Evolutionary conservation across 92 coral and sea anemone genomes (phyloP), one percentile per base, ranked within the genome.

Genomic region (Epizoanthus ramosus): DNA sequence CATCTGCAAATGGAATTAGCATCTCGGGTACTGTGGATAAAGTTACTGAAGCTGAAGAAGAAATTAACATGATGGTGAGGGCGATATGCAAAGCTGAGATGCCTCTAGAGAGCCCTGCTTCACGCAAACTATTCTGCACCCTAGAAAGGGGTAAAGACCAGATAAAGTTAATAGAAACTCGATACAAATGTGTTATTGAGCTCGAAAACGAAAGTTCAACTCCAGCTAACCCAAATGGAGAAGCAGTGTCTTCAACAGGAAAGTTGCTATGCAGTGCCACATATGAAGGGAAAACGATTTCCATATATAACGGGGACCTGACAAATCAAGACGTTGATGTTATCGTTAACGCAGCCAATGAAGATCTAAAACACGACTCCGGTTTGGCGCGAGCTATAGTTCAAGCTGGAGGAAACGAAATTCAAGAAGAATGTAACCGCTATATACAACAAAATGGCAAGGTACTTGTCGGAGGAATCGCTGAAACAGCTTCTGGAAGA

Each of bases 291-390:
- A 86, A 89, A 73, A 92, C 21, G 14, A 73, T 92, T 50, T 17
- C 66, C 6, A 86, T 68, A 0, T 71, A 69, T n/a, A 37, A 85
- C 17, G 85, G 25, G 5, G 88, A 88, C 71, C 82, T 93, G 47
- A 86, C 89, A 22, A 71, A 88, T 57, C 88, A 89, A 18, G 63
- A 37, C 16, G 91, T 80, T 23, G 94, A 93, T 23, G 94, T 88
- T 8, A 93, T 93, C 39, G 92, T 93, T 8, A 93, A 88, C 37
- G 92, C 92, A 61, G 92, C 97, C 25, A 86, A 86, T 57, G 9
- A 53, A 21, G 54, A 66, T 2, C 90, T 93, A 23, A 68, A 83
- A 8, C 91, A 93, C 61, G 80, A 50, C 23, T 91, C 85, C 6
- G 97, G 97, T 13, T 71, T 89, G 54, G 91, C 97, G 21, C 70